Percentiles rank a stretch among this genome's conserved stretches.
phyloP scores from a whole-genome alignment of 2,797 vertebrate species.

The Enteromius anoplus region DNA sequence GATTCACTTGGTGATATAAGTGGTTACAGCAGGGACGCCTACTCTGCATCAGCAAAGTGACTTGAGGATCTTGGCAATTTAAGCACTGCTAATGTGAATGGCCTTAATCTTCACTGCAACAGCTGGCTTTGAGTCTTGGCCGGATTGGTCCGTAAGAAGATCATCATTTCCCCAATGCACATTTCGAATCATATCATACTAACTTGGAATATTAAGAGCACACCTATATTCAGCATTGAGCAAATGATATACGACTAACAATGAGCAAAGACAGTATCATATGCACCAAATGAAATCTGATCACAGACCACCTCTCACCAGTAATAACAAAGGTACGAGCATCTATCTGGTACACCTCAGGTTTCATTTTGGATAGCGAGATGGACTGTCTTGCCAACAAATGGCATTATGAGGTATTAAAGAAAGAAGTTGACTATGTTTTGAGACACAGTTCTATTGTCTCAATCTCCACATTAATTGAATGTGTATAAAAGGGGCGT shows the following conservation, averaged over 20 bases:
- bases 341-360: neutral
- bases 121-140: neutral
- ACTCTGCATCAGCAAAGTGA: neutral
- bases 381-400: neutral
- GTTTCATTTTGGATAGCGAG: slow-evolving; percentile 7
- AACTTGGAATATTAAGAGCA: neutral
- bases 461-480: neutral
- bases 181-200: neutral
- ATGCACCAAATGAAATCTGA: neutral
- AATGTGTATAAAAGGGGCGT: neutral
- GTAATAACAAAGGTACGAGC: neutral
- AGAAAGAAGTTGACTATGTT: neutral
- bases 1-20: neutral
- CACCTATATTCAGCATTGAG: neutral
- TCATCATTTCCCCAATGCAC: neutral
- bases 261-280: neutral
- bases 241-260: neutral
- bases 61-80: neutral
- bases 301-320: neutral
- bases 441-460: neutral
- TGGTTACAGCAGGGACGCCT: neutral
- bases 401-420: neutral
- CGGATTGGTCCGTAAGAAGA: neutral
- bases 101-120: neutral
- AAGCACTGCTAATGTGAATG: neutral